Conservation (phyloP, 92 coral and sea anemone genomes). For the Ricordea florida region DNA sequence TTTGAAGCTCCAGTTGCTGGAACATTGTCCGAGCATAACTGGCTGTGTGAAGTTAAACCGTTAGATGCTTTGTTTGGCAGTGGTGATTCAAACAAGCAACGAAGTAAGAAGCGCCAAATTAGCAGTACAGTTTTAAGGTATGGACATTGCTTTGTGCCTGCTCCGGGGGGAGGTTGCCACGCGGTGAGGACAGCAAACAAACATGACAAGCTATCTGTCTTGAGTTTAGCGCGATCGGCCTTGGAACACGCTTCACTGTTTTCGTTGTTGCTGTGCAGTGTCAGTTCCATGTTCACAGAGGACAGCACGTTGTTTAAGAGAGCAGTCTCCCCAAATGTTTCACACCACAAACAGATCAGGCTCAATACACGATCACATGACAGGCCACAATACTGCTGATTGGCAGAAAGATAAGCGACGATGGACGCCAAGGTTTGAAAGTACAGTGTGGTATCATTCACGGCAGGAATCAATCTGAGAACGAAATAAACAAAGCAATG, state of each 20-base stretch:
- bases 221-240: neutral
- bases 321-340: conserved; percentile 35
- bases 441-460: neutral
- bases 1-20: too few relatives aligned
- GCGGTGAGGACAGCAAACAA: conserved; percentile 12
- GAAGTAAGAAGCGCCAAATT: conserved; percentile 15
- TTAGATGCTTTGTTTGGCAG: neutral
- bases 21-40: too few relatives aligned
- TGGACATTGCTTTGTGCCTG: neutral
- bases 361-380: conserved; percentile 39
- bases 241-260: neutral
- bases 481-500: neutral
- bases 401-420: conserved; percentile 25
- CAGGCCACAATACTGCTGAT: conserved; percentile 22
- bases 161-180: neutral
- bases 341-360: conserved; percentile 62
- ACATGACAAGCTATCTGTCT: conserved; percentile 11
- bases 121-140: neutral
- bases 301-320: neutral
- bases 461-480: neutral
- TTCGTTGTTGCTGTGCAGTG: neutral
- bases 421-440: conserved; percentile 49
- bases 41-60: too few relatives aligned
- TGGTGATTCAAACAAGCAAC: neutral
- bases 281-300: neutral